Percentiles rank a stretch among this genome's conserved stretches.
phyloP scores from a whole-genome alignment of 35 echinoderm and acorn worm genomes.

The Strongylocentrotus purpuratus region DNA sequence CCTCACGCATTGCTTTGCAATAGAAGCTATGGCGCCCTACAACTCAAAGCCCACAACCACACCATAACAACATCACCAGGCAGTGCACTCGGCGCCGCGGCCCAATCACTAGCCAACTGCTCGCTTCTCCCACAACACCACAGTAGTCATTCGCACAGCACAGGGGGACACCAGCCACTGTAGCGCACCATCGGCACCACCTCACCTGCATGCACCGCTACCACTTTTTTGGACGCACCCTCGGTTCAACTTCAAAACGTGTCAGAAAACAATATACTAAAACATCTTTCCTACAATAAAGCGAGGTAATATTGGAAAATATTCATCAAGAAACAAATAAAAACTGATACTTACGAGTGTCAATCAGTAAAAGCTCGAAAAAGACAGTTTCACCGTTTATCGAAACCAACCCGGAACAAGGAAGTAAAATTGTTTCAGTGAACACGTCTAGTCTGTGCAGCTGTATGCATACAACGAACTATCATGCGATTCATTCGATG shows the following conservation, averaged over 20 bases:
- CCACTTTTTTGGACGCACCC: background rate
- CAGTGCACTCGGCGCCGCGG: background rate
- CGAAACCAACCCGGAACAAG: slow-evolving; percentile 37
- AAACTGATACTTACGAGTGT: slow-evolving; percentile 8
- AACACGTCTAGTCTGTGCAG: background rate
- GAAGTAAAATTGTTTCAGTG: background rate
- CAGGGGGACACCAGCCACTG: background rate
- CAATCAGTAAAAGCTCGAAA: background rate
- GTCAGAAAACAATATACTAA: background rate
- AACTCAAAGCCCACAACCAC: too few species aligned
- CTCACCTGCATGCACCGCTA: background rate
- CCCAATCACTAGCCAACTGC: background rate
- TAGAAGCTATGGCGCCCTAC: too few species aligned
- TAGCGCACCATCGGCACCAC: background rate
- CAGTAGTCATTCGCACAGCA: background rate
- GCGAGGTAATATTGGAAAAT: background rate
- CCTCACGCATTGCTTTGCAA: too few species aligned
- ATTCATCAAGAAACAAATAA: background rate
- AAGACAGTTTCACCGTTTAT: background rate
- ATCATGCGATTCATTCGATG: background rate
- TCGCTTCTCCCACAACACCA: background rate
- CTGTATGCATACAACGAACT: background rate
- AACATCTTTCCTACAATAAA: background rate
- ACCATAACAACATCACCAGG: background rate
- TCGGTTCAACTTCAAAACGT: background rate